Percentiles rank a stretch among this genome's conserved stretches.
Conservation (phyloP, 2,113 vertebrate genomes). For the Pollimyrus isidori region DNA sequence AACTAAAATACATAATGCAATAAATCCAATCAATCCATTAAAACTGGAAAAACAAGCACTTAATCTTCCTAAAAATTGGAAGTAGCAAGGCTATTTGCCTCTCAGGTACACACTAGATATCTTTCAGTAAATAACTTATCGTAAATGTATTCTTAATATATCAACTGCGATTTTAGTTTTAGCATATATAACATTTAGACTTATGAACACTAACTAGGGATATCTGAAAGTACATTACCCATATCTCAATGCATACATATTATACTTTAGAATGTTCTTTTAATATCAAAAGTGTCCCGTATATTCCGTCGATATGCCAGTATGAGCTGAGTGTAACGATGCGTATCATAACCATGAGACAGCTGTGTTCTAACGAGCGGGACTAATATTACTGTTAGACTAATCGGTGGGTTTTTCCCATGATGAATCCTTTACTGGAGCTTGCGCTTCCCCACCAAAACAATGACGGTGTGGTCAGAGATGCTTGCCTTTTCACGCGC, state of each 20-base stretch:
- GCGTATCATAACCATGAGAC: not conserved
- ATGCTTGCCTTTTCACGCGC: conserved; percentile 1
- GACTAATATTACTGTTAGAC: not conserved
- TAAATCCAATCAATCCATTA: not conserved
- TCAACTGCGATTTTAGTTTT: not conserved
- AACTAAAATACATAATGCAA: not conserved
- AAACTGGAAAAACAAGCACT: not conserved
- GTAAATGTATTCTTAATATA: not conserved
- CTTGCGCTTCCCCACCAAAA: not conserved
- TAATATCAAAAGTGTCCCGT: not conserved
- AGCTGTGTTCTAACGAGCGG: not conserved
- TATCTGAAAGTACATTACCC: not conserved
- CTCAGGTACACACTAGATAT: not conserved
- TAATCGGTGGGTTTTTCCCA: not conserved
- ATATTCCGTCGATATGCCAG: not conserved
- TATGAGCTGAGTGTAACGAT: not conserved
- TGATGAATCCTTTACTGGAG: not conserved
- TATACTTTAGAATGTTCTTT: not conserved
- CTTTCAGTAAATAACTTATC: not conserved
- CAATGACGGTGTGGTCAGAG: not conserved
- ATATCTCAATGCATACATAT: not conserved
- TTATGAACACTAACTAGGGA: not conserved
- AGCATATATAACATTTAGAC: not conserved
- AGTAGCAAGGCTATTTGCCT: not conserved
- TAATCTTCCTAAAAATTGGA: not conserved